Evolutionary conservation across 2,888 invertebrate species (phyloP), one percentile per base, ranked within the genome.

Genomic region (Ormyrus labotus): DNA sequence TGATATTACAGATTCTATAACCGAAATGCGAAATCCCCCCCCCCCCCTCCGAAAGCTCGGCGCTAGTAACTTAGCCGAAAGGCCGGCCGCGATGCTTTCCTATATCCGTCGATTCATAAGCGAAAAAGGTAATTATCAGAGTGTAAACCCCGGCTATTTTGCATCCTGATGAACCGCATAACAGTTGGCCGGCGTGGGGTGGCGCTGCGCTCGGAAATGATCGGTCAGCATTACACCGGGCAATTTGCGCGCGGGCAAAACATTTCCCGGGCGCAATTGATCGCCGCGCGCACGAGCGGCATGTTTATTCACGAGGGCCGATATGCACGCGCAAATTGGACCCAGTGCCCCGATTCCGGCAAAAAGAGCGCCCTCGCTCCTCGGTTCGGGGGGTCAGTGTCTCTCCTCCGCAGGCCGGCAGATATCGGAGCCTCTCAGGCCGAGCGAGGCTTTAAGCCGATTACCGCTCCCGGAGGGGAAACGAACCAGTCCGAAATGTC

Each of bases 381-480:
- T 19, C 19, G 19, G 19, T 1, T 19, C 19, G 19, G 51, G 19
- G 11, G 53, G 11, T 64, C 4, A 67, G 67, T 48, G 13, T n/a
- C 19, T 19, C 19, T 19, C 2, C 19, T 19, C 19, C 13, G 11
- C 7, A 48, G 5, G 45, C 9, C 45, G 34, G 71, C 11, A 67
- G 71, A 60, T 72, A 60, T 67, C 64, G 60, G 48, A 63, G 67
- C 55, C 60, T 48, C 84, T 83, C 84, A 84, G 86, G 83, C 85
- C 84, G 84, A 84, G 86, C 87, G 86, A 85, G 85, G 80, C 85
- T 87, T 84, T 88, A 89, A 89, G 89, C 89, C 87, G 89, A 89
- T 89, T 89, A 89, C 88, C 87, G 87, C 87, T 86, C 83, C 83
- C 83, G 83, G 84, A 74, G 82, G 73, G 57, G 72, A 68, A 48